phyloP scores from a whole-genome alignment of 2,888 invertebrate genomes.

The Idaea straminata region DNA sequence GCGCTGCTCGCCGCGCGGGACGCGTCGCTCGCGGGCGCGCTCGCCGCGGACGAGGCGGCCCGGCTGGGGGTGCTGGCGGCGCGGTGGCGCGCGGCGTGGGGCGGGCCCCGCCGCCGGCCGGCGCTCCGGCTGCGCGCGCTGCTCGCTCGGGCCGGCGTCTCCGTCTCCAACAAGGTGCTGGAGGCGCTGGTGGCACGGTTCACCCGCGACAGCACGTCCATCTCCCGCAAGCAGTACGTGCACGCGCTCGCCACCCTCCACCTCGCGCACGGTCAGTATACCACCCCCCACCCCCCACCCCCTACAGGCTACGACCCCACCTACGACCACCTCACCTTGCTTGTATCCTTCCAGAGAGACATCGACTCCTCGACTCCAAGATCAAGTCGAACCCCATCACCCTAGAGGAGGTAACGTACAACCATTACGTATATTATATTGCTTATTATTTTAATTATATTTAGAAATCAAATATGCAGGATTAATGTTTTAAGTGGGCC shows the following conservation, averaged over 20 bases:
- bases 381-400: too few relatives aligned
- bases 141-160: conserved; percentile 82
- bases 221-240: too few relatives aligned
- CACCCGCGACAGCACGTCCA: conserved; percentile 61
- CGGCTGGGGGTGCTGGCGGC: conserved; percentile 32
- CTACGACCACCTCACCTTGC: too few relatives aligned
- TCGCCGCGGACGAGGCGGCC: conserved; percentile 19
- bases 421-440: too few relatives aligned
- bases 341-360: too few relatives aligned
- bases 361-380: too few relatives aligned
- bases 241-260: conserved; percentile 42
- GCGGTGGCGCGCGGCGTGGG: conserved; percentile 63
- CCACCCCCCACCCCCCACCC: too few relatives aligned
- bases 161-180: conserved; percentile 85
- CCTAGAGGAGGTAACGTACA: too few relatives aligned
- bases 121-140: conserved; percentile 82
- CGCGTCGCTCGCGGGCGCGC: conserved; percentile 11
- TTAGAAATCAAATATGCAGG: too few relatives aligned
- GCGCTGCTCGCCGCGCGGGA: conserved; percentile 17
- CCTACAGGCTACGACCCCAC: too few relatives aligned
- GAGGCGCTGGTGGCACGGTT: conserved; percentile 85
- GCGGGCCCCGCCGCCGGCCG: conserved; percentile 60
- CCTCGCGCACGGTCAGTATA: conserved; percentile 52
- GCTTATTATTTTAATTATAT: too few relatives aligned
- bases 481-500: too few relatives aligned